Evolutionary conservation across 2,797 vertebrate species (phyloP).

Genomic region (Myotis vivesi): DNA sequence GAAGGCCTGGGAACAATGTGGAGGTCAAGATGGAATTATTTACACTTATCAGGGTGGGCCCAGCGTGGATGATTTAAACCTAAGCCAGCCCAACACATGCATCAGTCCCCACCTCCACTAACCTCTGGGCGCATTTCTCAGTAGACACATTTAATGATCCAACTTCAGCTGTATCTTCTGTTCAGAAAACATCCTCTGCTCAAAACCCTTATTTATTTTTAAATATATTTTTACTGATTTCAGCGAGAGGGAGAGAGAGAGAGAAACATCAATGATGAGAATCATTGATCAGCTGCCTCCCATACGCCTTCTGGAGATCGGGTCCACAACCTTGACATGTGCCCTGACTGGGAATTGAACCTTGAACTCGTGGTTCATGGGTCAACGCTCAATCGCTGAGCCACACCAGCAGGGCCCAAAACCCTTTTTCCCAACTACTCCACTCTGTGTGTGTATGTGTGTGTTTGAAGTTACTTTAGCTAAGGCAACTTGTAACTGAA

Average conservation of each 20-base stretch:
- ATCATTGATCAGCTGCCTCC: too few relatives aligned
- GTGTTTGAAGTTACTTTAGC: neutral
- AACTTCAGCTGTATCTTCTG: neutral
- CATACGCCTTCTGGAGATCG: too few relatives aligned
- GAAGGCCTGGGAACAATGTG: neutral
- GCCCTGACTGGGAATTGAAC: too few relatives aligned
- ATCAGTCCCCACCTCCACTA: neutral
- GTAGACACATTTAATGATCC: neutral
- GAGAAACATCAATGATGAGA: too few relatives aligned
- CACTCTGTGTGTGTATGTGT: neutral
- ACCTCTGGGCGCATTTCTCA: neutral
- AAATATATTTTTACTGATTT: too few relatives aligned
- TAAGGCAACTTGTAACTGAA: conserved; percentile 37
- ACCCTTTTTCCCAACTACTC: neutral
- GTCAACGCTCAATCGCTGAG: too few relatives aligned
- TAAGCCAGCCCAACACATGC: neutral
- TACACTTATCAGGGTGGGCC: neutral
- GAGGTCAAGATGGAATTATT: neutral
- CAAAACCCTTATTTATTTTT: neutral
- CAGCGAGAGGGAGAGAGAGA: too few relatives aligned
- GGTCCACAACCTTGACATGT: too few relatives aligned
- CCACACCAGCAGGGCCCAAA: neutral
- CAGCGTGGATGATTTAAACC: neutral
- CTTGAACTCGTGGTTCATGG: too few relatives aligned
- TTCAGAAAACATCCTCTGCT: neutral